Base-by-base conservation (phyloP, 2,797 vertebrate genomes). In the Bucorvus abyssinicus region DNA sequence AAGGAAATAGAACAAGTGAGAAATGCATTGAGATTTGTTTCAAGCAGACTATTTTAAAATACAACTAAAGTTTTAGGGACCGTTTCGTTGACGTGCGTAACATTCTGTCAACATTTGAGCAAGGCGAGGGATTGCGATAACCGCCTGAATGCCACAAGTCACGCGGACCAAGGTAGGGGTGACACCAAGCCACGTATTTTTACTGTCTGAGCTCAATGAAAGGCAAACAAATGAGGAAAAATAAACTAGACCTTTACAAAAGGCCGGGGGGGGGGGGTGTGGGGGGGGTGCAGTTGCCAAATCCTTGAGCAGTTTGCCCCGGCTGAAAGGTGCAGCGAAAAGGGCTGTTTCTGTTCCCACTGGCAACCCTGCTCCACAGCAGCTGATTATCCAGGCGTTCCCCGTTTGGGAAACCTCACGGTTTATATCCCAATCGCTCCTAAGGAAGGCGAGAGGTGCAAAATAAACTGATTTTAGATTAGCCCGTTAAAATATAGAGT, bases 71-170 rank as follows among this genome's bases (percentile, higher is more conserved):
- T 29, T 57, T 90, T 27, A 12, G 32, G 67, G 61, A 53, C 34
- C 19, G 44, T 80, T 73, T 19, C 0, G 2, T 27, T 29, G 50
- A 32, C 3, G 0, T 14, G 30, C 7, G 4, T 21, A 53, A 60
- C 60, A 83, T 87, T 47, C 14, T 16, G 6, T 55, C 73, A 89
- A 73, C 63, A 16, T 3, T 29, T 53, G 29, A 53, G 84, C 32
- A 69, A 50, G 52, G 55, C 0, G 1, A 52, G 53, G 30, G 65
- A 63, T 38, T 20, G 57, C 0, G 7, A 63, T 44, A 85, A 56
- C 34, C 2, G 2, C 26, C 49, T 17, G 71, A 23, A 71, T 8
- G 36, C n/a, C 67, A 44, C n/a, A 73, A 32, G 69, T 56, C 57
- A 8, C 2, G 0, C 60, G 47, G 84, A 16, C 23, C 47, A 44